phyloP scores from a whole-genome alignment of 1,140 invertebrate genomes.

The Trichomalopsis sarcophagae region DNA sequence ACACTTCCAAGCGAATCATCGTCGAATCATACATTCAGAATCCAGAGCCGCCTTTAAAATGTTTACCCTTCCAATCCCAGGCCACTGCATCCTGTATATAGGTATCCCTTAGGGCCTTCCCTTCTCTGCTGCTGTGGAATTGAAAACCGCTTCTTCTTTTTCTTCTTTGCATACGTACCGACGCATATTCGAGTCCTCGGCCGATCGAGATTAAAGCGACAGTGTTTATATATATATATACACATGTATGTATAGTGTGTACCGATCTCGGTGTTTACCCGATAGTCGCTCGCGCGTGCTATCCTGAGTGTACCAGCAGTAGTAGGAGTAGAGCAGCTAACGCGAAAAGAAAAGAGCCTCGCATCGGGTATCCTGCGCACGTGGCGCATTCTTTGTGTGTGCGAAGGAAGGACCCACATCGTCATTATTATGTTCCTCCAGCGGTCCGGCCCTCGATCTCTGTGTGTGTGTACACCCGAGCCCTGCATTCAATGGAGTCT shows the following conservation, averaged over 20 bases:
- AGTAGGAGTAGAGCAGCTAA: not conserved
- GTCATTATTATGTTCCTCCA: not conserved
- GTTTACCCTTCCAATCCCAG: constrained; percentile 28
- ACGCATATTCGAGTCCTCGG: not conserved
- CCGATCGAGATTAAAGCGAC: not conserved
- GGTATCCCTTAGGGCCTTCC: not conserved
- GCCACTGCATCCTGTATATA: not conserved
- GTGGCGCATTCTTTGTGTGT: constrained; percentile 24
- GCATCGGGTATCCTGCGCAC: constrained; percentile 2
- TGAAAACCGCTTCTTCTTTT: constrained; percentile 16
- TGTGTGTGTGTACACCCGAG: not conserved
- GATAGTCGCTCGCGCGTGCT: not conserved
- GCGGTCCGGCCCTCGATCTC: not conserved
- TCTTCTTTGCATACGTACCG: not conserved
- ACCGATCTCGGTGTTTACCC: not conserved
- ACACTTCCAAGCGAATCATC: not conserved
- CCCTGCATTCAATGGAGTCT: constrained; percentile 14
- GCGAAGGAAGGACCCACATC: constrained; percentile 28
- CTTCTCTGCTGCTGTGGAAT: not conserved
- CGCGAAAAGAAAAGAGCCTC: not conserved
- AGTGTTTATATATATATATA: not conserved
- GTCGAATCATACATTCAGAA: constrained; percentile 18
- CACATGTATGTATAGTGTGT: too few species aligned
- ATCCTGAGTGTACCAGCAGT: not conserved
- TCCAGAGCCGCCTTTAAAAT: constrained; percentile 24